A percentile compares a stretch with the other conserved stretches of the same genome.
Conservation (phyloP, 1,140 invertebrate genomes). For the Mya arenaria region DNA sequence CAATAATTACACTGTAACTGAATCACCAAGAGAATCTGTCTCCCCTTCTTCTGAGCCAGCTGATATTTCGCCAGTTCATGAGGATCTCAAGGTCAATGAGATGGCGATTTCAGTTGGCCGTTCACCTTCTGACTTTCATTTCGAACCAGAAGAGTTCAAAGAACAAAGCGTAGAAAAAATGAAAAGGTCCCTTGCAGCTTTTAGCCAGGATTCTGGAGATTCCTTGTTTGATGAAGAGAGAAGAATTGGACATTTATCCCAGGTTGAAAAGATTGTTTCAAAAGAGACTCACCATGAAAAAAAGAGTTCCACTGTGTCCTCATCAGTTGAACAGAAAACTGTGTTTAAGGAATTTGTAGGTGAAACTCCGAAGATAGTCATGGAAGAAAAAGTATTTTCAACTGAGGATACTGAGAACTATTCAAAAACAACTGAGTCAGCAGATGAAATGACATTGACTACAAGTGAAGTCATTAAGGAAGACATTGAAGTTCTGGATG, state of each 20-base stretch:
- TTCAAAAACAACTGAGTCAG: constrained; percentile 37
- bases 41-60: constrained; percentile 58
- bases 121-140: constrained; percentile 70
- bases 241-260: constrained; percentile 11
- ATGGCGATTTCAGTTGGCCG: constrained; percentile 67
- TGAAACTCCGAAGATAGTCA: constrained; percentile 30
- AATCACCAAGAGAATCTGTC: constrained; percentile 67
- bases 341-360: constrained; percentile 38
- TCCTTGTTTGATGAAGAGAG: constrained; percentile 44
- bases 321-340: constrained; percentile 50
- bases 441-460: constrained; percentile 31
- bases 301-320: constrained; percentile 30
- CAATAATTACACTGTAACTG: constrained; percentile 68
- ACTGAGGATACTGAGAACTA: constrained; percentile 43
- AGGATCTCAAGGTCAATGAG: constrained; percentile 45
- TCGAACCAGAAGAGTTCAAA: constrained; percentile 33
- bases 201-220: background rate
- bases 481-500: constrained; percentile 37
- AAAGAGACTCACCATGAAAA: constrained; percentile 44
- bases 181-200: background rate
- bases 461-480: constrained; percentile 41
- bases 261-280: constrained; percentile 43
- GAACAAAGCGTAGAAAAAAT: constrained; percentile 32
- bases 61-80: constrained; percentile 61
- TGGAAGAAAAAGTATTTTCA: constrained; percentile 48